phyloP scores from a whole-genome alignment of 2,888 invertebrate genomes.

The Leistus spinibarbis region DNA sequence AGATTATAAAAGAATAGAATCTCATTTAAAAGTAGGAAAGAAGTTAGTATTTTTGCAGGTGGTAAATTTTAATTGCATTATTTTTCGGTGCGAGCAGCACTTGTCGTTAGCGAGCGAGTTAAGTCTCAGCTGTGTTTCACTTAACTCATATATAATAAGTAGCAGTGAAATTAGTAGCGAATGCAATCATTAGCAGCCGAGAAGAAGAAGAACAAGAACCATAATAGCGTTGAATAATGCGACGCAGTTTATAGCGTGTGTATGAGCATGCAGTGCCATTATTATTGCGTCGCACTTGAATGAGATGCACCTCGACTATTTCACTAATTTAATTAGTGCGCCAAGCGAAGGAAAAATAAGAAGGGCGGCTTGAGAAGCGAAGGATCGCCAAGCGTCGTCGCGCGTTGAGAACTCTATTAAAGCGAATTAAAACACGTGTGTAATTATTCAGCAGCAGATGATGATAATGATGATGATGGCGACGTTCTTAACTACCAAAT shows the following conservation, averaged over 20 bases:
- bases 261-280: neutral
- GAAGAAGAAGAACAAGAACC: neutral
- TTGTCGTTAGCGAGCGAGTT: constrained; percentile 5
- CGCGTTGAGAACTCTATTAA: neutral
- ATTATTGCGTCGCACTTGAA: neutral
- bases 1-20: neutral
- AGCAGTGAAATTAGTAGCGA: neutral
- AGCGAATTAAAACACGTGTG: constrained; percentile 7
- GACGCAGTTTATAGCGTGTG: neutral
- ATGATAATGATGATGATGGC: too few species aligned
- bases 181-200: constrained; percentile 5
- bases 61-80: constrained; percentile 3
- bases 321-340: constrained; percentile 11
- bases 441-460: neutral
- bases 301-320: neutral
- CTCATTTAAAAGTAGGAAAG: neutral
- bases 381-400: neutral
- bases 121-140: neutral
- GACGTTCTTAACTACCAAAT: neutral
- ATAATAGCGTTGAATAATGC: neutral
- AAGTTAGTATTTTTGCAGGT: neutral
- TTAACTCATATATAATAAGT: neutral
- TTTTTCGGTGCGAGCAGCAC: constrained; percentile 3
- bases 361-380: neutral
- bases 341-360: neutral